Evolutionary conservation across 1,140 invertebrate species (phyloP).

Genomic region (Pinna nobilis): DNA sequence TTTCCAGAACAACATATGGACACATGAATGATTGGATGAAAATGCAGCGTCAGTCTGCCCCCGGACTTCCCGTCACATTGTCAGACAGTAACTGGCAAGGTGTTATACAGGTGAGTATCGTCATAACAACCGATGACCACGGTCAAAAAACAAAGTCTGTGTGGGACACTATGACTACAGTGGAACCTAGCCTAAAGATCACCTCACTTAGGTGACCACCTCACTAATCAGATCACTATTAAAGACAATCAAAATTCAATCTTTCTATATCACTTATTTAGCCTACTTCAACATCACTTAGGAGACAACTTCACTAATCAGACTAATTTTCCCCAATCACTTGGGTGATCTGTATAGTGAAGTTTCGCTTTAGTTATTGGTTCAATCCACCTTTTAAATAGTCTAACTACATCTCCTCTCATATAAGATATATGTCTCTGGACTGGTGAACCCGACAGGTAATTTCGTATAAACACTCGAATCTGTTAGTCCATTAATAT

Average conservation of each 20-base stretch:
- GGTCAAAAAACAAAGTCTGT: neutral
- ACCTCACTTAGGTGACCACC: neutral
- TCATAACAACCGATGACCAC: neutral
- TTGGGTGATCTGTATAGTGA: no score
- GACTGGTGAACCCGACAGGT: no score
- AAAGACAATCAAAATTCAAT: neutral
- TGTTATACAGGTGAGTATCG: slow-evolving; percentile 23
- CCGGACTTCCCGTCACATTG: slow-evolving; percentile 37
- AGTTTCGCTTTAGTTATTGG: no score
- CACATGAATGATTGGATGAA: slow-evolving; percentile 53
- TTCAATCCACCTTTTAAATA: no score
- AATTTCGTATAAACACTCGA: no score
- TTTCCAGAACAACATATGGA: slow-evolving; percentile 50
- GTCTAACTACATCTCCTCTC: no score
- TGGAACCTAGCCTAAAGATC: neutral
- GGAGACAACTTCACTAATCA: no score
- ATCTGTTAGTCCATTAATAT: no score
- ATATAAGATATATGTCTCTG: no score
- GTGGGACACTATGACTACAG: neutral
- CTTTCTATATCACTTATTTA: neutral
- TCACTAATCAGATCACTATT: neutral
- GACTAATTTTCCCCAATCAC: no score
- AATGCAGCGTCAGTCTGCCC: slow-evolving; percentile 16
- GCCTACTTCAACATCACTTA: neutral
- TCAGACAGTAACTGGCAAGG: slow-evolving; percentile 40